phyloP scores from a whole-genome alignment of 2,797 vertebrate genomes.

The Scolopax rusticola region DNA sequence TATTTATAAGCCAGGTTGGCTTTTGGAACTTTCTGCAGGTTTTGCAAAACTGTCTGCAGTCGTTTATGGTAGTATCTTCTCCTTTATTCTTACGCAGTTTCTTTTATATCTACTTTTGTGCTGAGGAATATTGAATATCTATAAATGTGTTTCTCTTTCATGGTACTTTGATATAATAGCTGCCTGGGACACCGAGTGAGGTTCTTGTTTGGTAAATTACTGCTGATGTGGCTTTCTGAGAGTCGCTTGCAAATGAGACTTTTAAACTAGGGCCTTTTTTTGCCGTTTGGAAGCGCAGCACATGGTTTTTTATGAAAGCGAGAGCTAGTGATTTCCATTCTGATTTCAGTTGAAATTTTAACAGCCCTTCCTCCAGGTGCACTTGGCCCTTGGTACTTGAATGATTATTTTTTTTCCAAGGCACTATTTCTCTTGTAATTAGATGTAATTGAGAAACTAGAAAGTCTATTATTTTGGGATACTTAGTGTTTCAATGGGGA shows the following conservation, averaged over 20 bases:
- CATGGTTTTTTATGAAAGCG: not conserved
- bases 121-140: not conserved
- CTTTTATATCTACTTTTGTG: not conserved
- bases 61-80: not conserved
- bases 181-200: not conserved
- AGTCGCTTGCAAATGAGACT: not conserved
- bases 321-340: not conserved
- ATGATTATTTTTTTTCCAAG: not conserved
- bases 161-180: conserved; percentile 14
- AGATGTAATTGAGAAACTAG: not conserved
- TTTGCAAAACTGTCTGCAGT: not conserved
- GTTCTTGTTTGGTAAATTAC: conserved; percentile 1
- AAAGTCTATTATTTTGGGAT: not conserved
- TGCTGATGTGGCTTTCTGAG: not conserved
- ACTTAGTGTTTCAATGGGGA: not conserved
- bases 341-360: not conserved
- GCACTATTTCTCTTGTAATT: not conserved
- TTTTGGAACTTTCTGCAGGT: conserved; percentile 1
- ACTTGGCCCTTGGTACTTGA: not conserved
- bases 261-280: not conserved
- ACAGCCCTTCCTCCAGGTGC: not conserved
- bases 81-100: not conserved
- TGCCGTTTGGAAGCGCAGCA: not conserved
- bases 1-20: not conserved
- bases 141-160: not conserved